phyloP scores from a whole-genome alignment of 2,888 invertebrate genomes.

The Cerceris ruficornis region DNA sequence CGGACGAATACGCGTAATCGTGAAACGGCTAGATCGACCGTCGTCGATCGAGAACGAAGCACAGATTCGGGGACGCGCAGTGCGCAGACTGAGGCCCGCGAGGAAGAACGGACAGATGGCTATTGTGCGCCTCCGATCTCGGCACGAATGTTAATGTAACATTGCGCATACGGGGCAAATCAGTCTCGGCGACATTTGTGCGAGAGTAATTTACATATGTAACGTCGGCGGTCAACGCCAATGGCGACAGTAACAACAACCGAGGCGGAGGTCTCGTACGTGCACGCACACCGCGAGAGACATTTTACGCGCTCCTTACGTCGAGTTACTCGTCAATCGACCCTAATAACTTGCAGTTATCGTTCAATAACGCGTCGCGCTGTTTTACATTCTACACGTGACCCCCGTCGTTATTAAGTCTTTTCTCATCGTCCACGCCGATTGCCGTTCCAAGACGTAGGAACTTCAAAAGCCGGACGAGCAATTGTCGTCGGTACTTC shows the following conservation, averaged over 20 bases:
- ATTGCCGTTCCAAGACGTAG: constrained; percentile 47
- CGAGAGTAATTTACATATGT: constrained; percentile 62
- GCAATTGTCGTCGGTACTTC: constrained; percentile 24
- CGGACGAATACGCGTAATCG: neutral
- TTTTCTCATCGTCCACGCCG: constrained; percentile 48
- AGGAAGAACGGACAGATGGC: constrained; percentile 30
- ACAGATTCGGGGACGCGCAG: neutral
- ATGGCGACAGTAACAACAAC: constrained; percentile 56
- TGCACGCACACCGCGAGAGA: constrained; percentile 56
- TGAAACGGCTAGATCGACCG: neutral
- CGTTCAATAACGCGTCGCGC: constrained; percentile 68
- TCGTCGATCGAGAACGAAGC: constrained; percentile 9
- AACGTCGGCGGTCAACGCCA: constrained; percentile 54
- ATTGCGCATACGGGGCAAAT: constrained; percentile 51
- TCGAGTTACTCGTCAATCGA: constrained; percentile 73
- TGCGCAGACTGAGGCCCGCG: constrained; percentile 25
- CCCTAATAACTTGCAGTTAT: constrained; percentile 75
- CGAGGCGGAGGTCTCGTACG: constrained; percentile 47
- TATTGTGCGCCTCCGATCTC: constrained; percentile 42
- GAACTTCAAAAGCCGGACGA: constrained; percentile 41
- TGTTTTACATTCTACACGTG: constrained; percentile 65
- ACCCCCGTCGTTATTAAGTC: constrained; percentile 55
- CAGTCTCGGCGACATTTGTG: constrained; percentile 48
- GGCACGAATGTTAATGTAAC: constrained; percentile 56
- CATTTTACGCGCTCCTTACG: constrained; percentile 67